Evolutionary conservation across 2,888 invertebrate species (phyloP).

Genomic region (Nyleta sp.): DNA sequence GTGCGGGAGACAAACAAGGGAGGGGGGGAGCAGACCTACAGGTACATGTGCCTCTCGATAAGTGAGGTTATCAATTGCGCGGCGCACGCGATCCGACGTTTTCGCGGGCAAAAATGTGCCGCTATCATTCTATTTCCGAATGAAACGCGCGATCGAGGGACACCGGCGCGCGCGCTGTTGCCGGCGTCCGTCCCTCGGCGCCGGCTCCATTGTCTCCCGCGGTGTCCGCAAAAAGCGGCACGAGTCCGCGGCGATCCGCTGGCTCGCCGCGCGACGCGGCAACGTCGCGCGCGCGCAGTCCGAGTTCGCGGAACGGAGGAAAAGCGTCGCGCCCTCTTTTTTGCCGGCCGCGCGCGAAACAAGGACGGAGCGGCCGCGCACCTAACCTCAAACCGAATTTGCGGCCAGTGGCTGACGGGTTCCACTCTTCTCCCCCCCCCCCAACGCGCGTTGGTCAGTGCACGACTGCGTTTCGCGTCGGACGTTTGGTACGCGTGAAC

Average conservation of each 20-base stretch:
- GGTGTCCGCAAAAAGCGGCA: too few species aligned
- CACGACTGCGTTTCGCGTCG: too few species aligned
- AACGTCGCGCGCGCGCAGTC: constrained; percentile 20
- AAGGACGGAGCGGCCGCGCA: background rate
- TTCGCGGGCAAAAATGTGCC: constrained; percentile 77
- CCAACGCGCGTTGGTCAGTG: too few species aligned
- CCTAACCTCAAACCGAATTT: constrained; percentile 31
- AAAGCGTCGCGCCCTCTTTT: constrained; percentile 17
- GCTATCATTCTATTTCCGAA: constrained; percentile 79
- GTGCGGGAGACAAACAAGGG: too few species aligned
- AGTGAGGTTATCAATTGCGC: too few species aligned
- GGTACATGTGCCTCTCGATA: too few species aligned
- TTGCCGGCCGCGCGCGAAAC: background rate
- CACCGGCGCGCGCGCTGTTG: constrained; percentile 68
- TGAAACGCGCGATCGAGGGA: constrained; percentile 76
- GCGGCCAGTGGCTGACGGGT: too few species aligned
- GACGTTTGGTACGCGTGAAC: too few species aligned
- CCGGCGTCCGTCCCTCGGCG: constrained; percentile 65
- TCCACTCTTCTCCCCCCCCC: too few species aligned
- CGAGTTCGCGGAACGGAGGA: constrained; percentile 20
- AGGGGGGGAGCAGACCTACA: too few species aligned
- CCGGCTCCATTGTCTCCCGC: too few species aligned
- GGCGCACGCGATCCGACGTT: constrained; percentile 73
- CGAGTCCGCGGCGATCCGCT: background rate
- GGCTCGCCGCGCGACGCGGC: constrained; percentile 2